phyloP scores from a whole-genome alignment of 2,113 vertebrate species.

The Microtus ochrogaster region DNA sequence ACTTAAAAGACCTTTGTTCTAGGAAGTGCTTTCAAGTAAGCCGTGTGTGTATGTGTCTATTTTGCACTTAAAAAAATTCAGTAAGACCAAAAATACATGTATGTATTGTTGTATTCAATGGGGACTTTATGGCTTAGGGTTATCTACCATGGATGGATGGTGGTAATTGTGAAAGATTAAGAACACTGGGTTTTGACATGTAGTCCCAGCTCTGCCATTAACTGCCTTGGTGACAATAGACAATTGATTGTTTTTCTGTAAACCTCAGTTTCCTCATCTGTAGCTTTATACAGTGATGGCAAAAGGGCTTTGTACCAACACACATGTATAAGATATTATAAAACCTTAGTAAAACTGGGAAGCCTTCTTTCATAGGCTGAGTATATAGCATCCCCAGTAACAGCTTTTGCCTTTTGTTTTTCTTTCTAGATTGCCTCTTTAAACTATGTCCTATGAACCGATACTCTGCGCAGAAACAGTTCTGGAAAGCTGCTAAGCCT shows the following conservation, averaged over 20 bases:
- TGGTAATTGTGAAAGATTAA: background rate
- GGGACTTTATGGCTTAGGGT: rapidly evolving
- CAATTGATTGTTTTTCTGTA: background rate
- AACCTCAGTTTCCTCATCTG: background rate
- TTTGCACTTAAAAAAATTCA: background rate
- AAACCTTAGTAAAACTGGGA: background rate
- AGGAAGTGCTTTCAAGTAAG: background rate
- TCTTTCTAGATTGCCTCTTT: conserved; percentile 95
- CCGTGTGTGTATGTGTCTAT: no score
- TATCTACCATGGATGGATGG: background rate
- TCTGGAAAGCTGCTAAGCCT: conserved; percentile 99
- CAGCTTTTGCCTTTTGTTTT: background rate
- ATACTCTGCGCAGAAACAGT: conserved; percentile 99
- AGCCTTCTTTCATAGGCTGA: background rate
- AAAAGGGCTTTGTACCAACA: background rate
- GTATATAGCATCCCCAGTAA: background rate
- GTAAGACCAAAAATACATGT: background rate
- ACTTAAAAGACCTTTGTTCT: background rate
- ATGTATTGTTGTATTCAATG: rapidly evolving
- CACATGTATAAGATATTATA: rapidly evolving
- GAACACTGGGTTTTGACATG: background rate
- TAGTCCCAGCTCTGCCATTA: background rate
- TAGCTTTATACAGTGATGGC: background rate
- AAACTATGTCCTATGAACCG: conserved; percentile 99
- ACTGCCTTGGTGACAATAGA: background rate